phyloP scores from a whole-genome alignment of 2,888 invertebrate species.

The Megaustenia siamemsis region DNA sequence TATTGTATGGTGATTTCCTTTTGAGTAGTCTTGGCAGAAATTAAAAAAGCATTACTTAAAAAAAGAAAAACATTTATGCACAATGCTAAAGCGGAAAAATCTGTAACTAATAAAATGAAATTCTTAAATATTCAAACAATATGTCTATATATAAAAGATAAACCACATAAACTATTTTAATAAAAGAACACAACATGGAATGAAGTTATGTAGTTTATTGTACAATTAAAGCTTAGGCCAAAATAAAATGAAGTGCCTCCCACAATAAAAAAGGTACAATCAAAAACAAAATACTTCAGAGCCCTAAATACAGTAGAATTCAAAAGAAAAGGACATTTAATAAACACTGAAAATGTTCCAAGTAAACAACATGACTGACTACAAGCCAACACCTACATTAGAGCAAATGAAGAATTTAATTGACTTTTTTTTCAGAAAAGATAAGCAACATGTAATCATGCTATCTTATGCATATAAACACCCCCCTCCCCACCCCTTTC shows the following conservation, averaged over 20 bases:
- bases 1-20: too few species aligned
- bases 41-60: too few species aligned
- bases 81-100: too few species aligned
- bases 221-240: not conserved
- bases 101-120: too few species aligned
- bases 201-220: not conserved
- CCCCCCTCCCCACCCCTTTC: too few species aligned
- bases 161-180: not conserved
- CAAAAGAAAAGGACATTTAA: not conserved
- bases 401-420: not conserved
- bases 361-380: not conserved
- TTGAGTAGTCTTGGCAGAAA: too few species aligned
- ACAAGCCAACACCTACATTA: not conserved
- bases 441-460: not conserved
- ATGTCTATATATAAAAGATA: too few species aligned
- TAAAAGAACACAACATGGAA: not conserved
- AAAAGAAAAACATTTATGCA: too few species aligned
- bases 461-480: not conserved
- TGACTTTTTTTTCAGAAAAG: not conserved
- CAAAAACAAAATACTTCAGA: not conserved
- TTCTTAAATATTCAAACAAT: too few species aligned
- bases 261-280: too few species aligned
- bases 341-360: not conserved
- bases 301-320: not conserved
- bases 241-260: too few species aligned